These are phyloP conservation scores for Eurytemora carolleeae DNA, from an alignment of 1,140 invertebrate genomes.

Conservation along the genomic window DNA sequence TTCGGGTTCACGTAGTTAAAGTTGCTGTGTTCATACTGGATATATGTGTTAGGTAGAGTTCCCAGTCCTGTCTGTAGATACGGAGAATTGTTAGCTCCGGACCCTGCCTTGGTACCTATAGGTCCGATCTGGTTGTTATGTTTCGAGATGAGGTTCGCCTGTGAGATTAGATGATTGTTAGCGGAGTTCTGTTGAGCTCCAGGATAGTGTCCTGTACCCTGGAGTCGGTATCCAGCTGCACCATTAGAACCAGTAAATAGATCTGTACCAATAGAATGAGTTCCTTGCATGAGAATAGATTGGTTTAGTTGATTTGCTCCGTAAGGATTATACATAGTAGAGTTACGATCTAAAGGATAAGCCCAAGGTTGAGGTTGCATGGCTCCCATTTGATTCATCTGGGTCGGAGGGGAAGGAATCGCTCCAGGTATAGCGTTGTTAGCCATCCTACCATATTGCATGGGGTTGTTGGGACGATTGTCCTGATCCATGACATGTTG, in stretches of 20 bases:
- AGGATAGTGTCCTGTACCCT: background rate
- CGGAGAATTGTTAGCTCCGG: background rate
- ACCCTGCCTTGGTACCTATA: slow-evolving; percentile 9
- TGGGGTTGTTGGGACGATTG: background rate
- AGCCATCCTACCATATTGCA: background rate
- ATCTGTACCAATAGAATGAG: background rate
- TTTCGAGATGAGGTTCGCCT: too few relatives aligned
- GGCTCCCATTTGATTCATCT: background rate
- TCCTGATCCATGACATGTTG: background rate
- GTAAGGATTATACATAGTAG: background rate
- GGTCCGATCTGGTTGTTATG: slow-evolving; percentile 3
- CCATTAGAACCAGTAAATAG: background rate
- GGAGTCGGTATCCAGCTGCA: background rate
- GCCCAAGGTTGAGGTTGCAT: background rate
- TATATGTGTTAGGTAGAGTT: background rate
- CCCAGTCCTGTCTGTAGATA: background rate
- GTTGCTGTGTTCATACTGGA: background rate
- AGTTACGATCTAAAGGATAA: background rate
- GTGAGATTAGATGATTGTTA: background rate
- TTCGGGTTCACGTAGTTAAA: background rate
- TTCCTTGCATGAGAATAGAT: background rate
- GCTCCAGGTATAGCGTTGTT: background rate
- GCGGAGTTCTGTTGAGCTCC: background rate
- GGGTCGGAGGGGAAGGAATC: background rate
- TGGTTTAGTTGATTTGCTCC: too few relatives aligned